Percentiles rank a stretch among this genome's conserved stretches.
phyloP scores from a whole-genome alignment of 37 sponge, comb jelly and placozoan species.

The Geodia barretti region DNA sequence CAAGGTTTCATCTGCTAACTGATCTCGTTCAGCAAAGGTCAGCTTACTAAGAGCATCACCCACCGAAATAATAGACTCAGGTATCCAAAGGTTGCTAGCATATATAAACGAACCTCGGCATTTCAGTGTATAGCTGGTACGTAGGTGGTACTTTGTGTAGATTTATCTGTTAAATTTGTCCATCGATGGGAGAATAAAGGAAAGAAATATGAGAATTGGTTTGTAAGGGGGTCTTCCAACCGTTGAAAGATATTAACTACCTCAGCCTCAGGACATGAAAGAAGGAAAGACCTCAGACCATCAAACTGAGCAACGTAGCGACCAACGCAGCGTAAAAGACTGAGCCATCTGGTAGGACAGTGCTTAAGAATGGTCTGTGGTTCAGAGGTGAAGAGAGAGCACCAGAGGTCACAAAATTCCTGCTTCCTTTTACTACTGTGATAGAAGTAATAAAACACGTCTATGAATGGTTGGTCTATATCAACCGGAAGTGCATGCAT shows the following conservation, averaged over 20 bases:
- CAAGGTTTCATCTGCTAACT: conserved; percentile 33
- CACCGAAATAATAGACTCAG: conserved; percentile 6
- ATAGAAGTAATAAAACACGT: conserved; percentile 40
- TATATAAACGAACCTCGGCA: conserved; percentile 31
- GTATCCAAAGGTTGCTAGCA: conserved; percentile 35
- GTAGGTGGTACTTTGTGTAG: conserved; percentile 40
- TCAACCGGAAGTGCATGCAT: conserved; percentile 46
- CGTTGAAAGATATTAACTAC: conserved; percentile 25
- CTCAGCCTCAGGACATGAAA: conserved; percentile 48
- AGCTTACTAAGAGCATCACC: conserved; percentile 35
- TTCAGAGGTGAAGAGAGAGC: conserved; percentile 44
- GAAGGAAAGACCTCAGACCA: conserved; percentile 43
- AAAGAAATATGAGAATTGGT: conserved; percentile 51
- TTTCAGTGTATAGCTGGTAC: conserved; percentile 45
- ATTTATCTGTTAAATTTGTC: conserved; percentile 41
- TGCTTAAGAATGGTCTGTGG: conserved; percentile 49
- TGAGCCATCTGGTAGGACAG: conserved; percentile 66
- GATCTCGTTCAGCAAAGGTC: neutral
- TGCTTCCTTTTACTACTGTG: conserved; percentile 60
- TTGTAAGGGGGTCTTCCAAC: conserved; percentile 47
- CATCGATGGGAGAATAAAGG: conserved; percentile 50
- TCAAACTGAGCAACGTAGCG: conserved; percentile 40
- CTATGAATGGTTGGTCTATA: conserved; percentile 33
- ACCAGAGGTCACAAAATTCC: conserved; percentile 47
- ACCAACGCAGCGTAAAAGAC: conserved; percentile 45